A percentile compares a stretch with the other conserved stretches of the same genome.
These are phyloP conservation scores for Hippocampus guttulatus DNA, from an alignment of 2,113 vertebrate species.

Conservation along the genomic window DNA sequence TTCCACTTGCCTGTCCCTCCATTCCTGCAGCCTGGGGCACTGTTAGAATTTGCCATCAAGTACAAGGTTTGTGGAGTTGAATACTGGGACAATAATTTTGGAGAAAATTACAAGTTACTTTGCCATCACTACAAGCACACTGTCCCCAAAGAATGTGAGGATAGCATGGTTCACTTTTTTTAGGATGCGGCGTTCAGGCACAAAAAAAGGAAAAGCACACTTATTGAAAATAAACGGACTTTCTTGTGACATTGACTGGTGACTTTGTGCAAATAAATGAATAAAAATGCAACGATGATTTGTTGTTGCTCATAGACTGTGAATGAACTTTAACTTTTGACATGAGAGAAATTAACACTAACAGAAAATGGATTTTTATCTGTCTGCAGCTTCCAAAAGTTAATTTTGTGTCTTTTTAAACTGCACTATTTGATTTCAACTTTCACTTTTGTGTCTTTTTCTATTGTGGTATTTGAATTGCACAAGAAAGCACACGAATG, in stretches of 20 bases:
- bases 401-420: slow-evolving; percentile 3
- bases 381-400: slow-evolving; percentile 5
- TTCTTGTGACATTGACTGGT: slow-evolving; percentile 1
- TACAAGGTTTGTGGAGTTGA: slow-evolving; percentile 80
- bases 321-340: not conserved
- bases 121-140: slow-evolving; percentile 82
- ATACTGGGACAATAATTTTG: slow-evolving; percentile 92
- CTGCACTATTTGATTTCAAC: slow-evolving; percentile 13
- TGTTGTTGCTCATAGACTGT: slow-evolving; percentile 6
- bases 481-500: slow-evolving; percentile 10
- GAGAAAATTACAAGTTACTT: slow-evolving; percentile 84
- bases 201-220: slow-evolving; percentile 21
- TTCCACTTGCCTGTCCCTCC: slow-evolving; percentile 88
- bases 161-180: slow-evolving; percentile 94
- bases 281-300: not conserved
- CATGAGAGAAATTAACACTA: not conserved
- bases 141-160: slow-evolving; percentile 87
- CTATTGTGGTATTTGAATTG: slow-evolving; percentile 20
- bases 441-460: slow-evolving; percentile 1
- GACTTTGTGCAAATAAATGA: not conserved
- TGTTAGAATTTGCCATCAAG: slow-evolving; percentile 84
- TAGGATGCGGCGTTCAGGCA: slow-evolving; percentile 53
- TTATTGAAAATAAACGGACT: slow-evolving; percentile 18
- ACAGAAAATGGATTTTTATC: slow-evolving; percentile 17
- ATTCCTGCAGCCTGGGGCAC: slow-evolving; percentile 81